Evolutionary conservation across 2,888 invertebrate genomes (phyloP).

Genomic region (Drosophila mimetica): DNA sequence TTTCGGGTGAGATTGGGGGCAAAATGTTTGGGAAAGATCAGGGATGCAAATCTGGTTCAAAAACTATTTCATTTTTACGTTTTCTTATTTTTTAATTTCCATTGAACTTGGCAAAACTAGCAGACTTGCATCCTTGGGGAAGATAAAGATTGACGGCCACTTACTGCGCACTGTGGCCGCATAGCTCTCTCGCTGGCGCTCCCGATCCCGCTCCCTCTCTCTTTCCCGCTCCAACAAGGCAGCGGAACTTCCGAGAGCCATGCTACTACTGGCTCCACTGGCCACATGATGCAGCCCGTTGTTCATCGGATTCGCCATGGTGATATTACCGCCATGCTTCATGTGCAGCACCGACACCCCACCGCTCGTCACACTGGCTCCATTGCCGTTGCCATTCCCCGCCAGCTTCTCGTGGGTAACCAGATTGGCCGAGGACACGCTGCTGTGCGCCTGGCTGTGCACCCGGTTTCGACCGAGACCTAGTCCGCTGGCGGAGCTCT

Average conservation of each 20-base stretch:
- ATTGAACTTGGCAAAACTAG: background rate
- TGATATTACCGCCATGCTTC: slow-evolving; percentile 81
- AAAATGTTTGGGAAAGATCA: background rate
- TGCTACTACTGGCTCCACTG: slow-evolving; percentile 85
- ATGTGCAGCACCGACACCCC: slow-evolving; percentile 81
- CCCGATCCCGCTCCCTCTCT: slow-evolving; percentile 78
- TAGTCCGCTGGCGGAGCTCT: slow-evolving; percentile 70
- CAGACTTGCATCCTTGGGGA: background rate
- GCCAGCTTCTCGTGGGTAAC: slow-evolving; percentile 82
- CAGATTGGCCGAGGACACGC: slow-evolving; percentile 83
- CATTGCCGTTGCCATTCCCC: slow-evolving; percentile 71
- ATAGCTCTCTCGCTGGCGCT: slow-evolving; percentile 84
- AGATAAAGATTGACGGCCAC: slow-evolving; percentile 43
- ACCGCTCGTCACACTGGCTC: slow-evolving; percentile 74
- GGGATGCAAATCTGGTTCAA: slow-evolving; percentile 1
- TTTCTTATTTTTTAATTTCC: background rate
- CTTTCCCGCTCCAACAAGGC: slow-evolving; percentile 85
- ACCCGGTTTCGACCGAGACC: slow-evolving; percentile 82
- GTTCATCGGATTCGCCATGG: slow-evolving; percentile 82
- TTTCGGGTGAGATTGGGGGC: slow-evolving; percentile 50
- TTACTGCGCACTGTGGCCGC: slow-evolving; percentile 87
- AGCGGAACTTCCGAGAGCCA: slow-evolving; percentile 86
- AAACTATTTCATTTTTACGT: background rate
- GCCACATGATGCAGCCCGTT: slow-evolving; percentile 76
- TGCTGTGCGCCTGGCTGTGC: slow-evolving; percentile 83